A percentile compares a stretch with the other conserved stretches of the same genome.
Evolutionary conservation across 2,113 vertebrate genomes (phyloP).

Genomic region (Psilopsiagon aymara): DNA sequence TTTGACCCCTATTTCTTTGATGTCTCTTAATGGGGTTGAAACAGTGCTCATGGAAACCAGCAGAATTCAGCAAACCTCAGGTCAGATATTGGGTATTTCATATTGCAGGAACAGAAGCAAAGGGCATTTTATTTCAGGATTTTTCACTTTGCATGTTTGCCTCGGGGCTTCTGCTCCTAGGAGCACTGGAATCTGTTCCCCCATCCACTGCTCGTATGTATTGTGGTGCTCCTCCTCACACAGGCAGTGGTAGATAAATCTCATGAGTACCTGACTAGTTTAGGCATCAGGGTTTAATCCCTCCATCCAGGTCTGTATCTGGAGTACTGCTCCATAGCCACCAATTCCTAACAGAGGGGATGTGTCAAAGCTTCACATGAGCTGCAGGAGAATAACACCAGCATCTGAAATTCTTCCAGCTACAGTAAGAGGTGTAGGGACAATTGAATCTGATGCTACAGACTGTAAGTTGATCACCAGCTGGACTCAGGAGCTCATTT

Average conservation of each 20-base stretch:
- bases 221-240: background rate
- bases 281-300: too few species aligned
- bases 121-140: background rate
- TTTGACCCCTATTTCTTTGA: background rate
- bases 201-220: fast-evolving
- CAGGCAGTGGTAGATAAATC: fast-evolving
- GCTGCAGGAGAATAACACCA: background rate
- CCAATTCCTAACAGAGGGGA: background rate
- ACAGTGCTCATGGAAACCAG: background rate
- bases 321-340: background rate
- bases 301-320: background rate
- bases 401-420: background rate
- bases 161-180: background rate
- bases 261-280: background rate
- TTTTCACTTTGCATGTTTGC: background rate
- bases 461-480: fast-evolving
- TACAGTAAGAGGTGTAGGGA: background rate
- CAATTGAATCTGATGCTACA: background rate
- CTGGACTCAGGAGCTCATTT: background rate
- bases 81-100: fast-evolving
- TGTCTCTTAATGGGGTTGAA: background rate
- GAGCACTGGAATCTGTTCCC: background rate
- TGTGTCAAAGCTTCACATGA: background rate
- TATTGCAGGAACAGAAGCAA: background rate
- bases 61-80: background rate